A percentile compares a stretch with the other conserved stretches of the same genome.
These are phyloP conservation scores for Adelphocoris suturalis DNA, from an alignment of 2,888 invertebrate genomes.

Conservation along the genomic window DNA sequence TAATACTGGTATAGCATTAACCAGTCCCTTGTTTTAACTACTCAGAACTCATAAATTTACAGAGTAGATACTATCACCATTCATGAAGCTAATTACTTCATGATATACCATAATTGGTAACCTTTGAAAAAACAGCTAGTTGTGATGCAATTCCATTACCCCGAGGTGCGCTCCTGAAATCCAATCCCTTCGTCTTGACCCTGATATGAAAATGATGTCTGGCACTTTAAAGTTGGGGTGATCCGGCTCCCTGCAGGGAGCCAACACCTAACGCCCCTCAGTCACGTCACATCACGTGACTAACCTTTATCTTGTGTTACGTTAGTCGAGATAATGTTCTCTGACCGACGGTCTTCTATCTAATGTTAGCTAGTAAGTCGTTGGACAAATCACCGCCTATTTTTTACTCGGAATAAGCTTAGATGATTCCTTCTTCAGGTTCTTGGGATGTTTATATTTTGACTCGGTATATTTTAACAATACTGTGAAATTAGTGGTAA, in stretches of 20 bases:
- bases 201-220: slow-evolving; percentile 39
- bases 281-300: slow-evolving; percentile 57
- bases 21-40: no score
- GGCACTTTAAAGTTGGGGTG: slow-evolving; percentile 1
- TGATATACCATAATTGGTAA: no score
- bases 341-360: slow-evolving; percentile 54
- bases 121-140: not conserved
- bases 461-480: no score
- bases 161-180: not conserved
- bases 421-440: not conserved
- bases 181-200: slow-evolving; percentile 13
- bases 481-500: no score
- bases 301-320: slow-evolving; percentile 26
- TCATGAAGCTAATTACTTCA: no score
- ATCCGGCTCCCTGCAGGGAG: slow-evolving; percentile 11
- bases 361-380: slow-evolving; percentile 28
- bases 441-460: no score
- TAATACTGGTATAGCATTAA: no score
- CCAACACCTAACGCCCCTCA: slow-evolving; percentile 35
- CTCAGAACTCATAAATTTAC: no score
- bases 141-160: not conserved
- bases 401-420: slow-evolving; percentile 44
- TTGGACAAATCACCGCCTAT: slow-evolving; percentile 50
- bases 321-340: slow-evolving; percentile 37
- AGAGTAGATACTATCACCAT: no score